These are phyloP conservation scores for Cotesia typhae DNA, from an alignment of 1,140 invertebrate species.

Conservation along the genomic window DNA sequence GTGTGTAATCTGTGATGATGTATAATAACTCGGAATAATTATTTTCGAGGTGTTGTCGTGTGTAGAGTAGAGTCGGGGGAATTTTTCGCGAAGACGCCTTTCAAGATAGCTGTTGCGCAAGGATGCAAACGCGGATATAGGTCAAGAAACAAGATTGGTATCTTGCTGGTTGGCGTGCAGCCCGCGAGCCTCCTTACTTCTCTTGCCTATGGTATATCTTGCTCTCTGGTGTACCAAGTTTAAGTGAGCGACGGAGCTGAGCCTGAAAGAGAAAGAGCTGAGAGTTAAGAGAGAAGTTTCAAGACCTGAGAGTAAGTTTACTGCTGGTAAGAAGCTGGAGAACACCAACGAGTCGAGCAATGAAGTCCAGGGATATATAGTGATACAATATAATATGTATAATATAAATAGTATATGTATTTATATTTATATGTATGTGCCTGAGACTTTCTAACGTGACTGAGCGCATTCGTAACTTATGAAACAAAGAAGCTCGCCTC, in stretches of 20 bases:
- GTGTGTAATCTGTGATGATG: background rate
- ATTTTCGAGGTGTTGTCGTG: background rate
- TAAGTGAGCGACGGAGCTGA: slow-evolving; percentile 9
- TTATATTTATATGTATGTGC: slow-evolving; percentile 6
- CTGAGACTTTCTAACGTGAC: slow-evolving; percentile 61
- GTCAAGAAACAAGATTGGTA: slow-evolving; percentile 65
- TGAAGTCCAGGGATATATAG: slow-evolving; percentile 29
- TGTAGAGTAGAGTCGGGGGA: slow-evolving; percentile 34
- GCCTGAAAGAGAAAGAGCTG: background rate
- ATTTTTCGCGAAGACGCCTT: slow-evolving; percentile 56
- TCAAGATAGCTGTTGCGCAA: slow-evolving; percentile 56
- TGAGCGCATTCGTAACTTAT: slow-evolving; percentile 58
- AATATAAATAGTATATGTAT: too few relatives aligned
- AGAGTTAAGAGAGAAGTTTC: slow-evolving; percentile 15
- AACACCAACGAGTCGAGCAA: slow-evolving; percentile 37
- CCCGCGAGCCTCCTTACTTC: slow-evolving; percentile 35
- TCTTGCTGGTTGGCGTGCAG: slow-evolving; percentile 48
- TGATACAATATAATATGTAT: slow-evolving; percentile 4
- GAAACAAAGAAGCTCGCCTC: slow-evolving; percentile 46
- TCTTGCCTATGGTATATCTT: too few relatives aligned
- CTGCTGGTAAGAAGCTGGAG: background rate
- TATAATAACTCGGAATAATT: background rate
- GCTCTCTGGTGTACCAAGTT: too few relatives aligned
- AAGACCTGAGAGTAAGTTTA: slow-evolving; percentile 5
- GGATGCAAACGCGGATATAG: slow-evolving; percentile 62